Base-by-base conservation (phyloP, 2,113 vertebrate species). In the Menidia beryllina region DNA sequence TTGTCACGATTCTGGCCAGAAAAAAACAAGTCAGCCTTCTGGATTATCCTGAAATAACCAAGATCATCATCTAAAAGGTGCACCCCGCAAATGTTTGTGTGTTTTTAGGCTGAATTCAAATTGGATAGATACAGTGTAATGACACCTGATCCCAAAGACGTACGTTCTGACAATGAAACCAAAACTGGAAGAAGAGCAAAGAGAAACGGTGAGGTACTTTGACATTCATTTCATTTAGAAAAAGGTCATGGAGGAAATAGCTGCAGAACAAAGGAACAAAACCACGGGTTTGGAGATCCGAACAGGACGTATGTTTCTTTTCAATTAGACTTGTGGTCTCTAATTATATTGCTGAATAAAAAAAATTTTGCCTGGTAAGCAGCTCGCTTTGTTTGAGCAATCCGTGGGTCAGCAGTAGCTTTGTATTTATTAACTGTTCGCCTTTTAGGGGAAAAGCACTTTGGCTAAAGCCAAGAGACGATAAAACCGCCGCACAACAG, bases 361-460 rank as follows among this genome's bases (percentile, higher is more conserved):
- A 62, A 36, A 68, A 62, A 36, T 23, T 20, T 24, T 10, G 23
- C 58, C 17, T 1, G 3, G 30, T 30, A 61, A 69, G 63, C 72
- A 57, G 19, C 52, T 75, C 5, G 12, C 39, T 49, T 75, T 78
- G 67, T 78, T 60, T 14, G 20, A 23, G 60, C 50, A 62, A 49
- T 34, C n/a, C 3, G 43, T 1, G 30, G 79, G 74, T 76, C 53
- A 78, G 62, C 63, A 48, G 56, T 41, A 15, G 24, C 48, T 53
- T 80, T 78, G 58, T 69, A 61, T 60, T 77, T 70, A 49, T 71
- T 79, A 65, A 64, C 52, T 39, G 21, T 55, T 41, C n/a, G 52
- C 56, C 17, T 64, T 66, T 77, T 68, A 41, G 53, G 27, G n/a
- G 48, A 70, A 54, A 79, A 72, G 21, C 25, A 47, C 65, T 34